Evolutionary conservation across 1,140 invertebrate genomes (phyloP).

Genomic region (Drosophila mojavensis): DNA sequence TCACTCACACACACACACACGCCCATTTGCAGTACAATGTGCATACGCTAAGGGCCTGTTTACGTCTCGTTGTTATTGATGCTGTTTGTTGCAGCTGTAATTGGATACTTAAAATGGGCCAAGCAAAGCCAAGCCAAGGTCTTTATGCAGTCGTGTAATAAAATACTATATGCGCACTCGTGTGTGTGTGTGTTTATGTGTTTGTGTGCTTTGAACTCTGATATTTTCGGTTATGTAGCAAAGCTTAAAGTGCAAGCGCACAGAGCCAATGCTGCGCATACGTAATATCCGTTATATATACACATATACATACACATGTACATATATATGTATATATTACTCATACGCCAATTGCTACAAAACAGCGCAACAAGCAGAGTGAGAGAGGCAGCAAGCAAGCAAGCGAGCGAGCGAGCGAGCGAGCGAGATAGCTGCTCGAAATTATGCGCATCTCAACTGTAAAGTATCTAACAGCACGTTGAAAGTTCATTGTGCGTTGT

Average conservation of each 20-base stretch:
- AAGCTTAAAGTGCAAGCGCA: slow-evolving; percentile 20
- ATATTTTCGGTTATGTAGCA: slow-evolving; percentile 40
- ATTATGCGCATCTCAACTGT: slow-evolving; percentile 68
- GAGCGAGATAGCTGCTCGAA: slow-evolving; percentile 22
- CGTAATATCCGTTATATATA: slow-evolving; percentile 35
- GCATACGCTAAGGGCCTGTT: slow-evolving; percentile 68
- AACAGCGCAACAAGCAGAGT: neutral
- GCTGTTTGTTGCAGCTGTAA: slow-evolving; percentile 49
- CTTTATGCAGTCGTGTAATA: slow-evolving; percentile 32
- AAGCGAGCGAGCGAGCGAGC: neutral
- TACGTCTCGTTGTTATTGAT: slow-evolving; percentile 44
- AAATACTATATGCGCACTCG: slow-evolving; percentile 13
- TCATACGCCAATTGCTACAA: slow-evolving; percentile 57
- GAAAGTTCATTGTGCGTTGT: slow-evolving; percentile 67
- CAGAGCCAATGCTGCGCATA: slow-evolving; percentile 26
- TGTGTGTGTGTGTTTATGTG: slow-evolving; percentile 1
- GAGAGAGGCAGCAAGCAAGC: neutral
- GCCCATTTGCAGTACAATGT: slow-evolving; percentile 52
- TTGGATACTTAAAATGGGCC: slow-evolving; percentile 72
- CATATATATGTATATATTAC: slow-evolving; percentile 39
- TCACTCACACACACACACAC: neutral
- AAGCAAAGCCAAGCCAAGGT: slow-evolving; percentile 50
- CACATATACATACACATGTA: no score
- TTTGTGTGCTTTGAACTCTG: slow-evolving; percentile 44
- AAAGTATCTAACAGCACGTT: slow-evolving; percentile 39